Conservation (phyloP, 2,797 vertebrate species). For the Melanotaenia parkinsoni region DNA sequence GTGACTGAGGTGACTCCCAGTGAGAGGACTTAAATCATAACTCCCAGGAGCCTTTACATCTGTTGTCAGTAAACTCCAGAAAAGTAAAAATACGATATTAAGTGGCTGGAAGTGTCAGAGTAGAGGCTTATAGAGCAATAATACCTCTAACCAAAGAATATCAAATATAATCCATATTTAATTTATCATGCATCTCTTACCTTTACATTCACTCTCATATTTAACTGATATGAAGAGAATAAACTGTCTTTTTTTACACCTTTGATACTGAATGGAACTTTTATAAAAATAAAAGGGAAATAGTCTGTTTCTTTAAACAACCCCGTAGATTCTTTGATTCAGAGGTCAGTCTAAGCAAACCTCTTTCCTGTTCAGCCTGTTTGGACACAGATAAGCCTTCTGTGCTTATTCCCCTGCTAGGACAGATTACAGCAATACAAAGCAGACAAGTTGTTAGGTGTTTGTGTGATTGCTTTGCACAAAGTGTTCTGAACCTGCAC, state of each 20-base stretch:
- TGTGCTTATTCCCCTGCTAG: background rate
- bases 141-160: background rate
- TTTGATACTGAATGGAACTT: constrained; percentile 19
- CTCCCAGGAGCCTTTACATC: constrained; percentile 39
- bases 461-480: constrained; percentile 15
- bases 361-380: constrained; percentile 15
- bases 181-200: background rate
- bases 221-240: background rate
- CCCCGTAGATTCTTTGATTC: constrained; percentile 13
- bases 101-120: constrained; percentile 15
- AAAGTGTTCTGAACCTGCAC: constrained; percentile 5
- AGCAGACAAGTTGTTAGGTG: constrained; percentile 10
- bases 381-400: constrained; percentile 17
- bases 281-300: constrained; percentile 8
- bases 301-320: constrained; percentile 6
- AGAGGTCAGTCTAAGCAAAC: constrained; percentile 19
- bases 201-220: background rate
- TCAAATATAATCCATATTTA: background rate
- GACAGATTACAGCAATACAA: background rate
- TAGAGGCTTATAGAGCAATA: background rate
- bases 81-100: background rate
- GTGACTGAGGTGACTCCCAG: constrained; percentile 39
- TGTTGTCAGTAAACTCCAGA: constrained; percentile 21
- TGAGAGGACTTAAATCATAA: constrained; percentile 31
- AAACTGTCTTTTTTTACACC: background rate